A percentile compares a stretch with the other conserved stretches of the same genome.
Evolutionary conservation across 2,888 invertebrate species (phyloP).

Genomic region (Chironomus tentans): DNA sequence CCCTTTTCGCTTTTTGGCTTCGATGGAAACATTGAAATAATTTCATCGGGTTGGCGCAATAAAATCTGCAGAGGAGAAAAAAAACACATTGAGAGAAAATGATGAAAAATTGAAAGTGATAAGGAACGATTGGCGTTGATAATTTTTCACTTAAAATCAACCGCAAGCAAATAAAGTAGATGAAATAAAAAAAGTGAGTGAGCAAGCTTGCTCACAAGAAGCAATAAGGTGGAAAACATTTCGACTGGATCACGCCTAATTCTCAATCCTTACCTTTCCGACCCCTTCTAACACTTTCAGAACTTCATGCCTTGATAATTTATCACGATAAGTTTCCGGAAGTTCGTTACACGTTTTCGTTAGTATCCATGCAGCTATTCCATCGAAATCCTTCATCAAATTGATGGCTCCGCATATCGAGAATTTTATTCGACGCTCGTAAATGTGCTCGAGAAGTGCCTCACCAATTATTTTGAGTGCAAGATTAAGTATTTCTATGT

Average conservation of each 20-base stretch:
- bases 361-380: constrained; percentile 63
- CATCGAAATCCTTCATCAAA: constrained; percentile 68
- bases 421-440: constrained; percentile 70
- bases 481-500: constrained; percentile 64
- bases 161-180: neutral
- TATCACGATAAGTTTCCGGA: constrained; percentile 43
- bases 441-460: constrained; percentile 81
- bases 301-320: constrained; percentile 45
- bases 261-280: constrained; percentile 44
- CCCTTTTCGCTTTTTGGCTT: constrained; percentile 24
- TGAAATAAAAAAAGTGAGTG: neutral
- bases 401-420: constrained; percentile 59
- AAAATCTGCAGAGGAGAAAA: constrained; percentile 44
- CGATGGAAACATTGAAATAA: constrained; percentile 59
- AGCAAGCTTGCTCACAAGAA: neutral
- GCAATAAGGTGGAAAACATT: too few species aligned
- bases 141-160: neutral
- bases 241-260: neutral
- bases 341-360: constrained; percentile 50
- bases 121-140: neutral
- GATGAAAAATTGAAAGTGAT: neutral
- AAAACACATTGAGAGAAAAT: neutral
- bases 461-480: constrained; percentile 75
- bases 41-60: constrained; percentile 70
- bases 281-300: constrained; percentile 71